Conservation (phyloP, 2,888 invertebrate species). For the Heteropelma amictum region DNA sequence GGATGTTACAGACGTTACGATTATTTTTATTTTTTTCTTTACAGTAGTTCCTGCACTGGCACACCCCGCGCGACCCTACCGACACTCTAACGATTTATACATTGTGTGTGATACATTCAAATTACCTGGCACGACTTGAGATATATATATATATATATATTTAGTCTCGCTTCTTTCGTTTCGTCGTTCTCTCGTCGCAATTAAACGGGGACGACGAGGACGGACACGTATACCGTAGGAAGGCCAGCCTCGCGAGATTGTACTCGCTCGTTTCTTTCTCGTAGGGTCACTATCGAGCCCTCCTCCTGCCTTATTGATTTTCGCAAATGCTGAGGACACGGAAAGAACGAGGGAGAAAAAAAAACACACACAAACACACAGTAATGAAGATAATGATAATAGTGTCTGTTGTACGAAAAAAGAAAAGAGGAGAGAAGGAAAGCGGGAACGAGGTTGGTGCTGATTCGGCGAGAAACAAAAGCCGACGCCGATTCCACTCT, state of each 20-base stretch:
- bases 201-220: constrained; percentile 27
- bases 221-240: background rate
- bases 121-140: background rate
- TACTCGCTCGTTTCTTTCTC: constrained; percentile 5
- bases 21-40: constrained; percentile 64
- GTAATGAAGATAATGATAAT: background rate
- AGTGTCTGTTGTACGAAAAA: constrained; percentile 15
- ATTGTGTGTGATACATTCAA: background rate
- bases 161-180: background rate
- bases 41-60: constrained; percentile 58
- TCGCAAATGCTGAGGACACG: constrained; percentile 61
- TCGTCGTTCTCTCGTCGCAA: constrained; percentile 12
- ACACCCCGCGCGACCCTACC: constrained; percentile 41
- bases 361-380: background rate
- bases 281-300: constrained; percentile 48
- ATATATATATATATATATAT: constrained; percentile 3
- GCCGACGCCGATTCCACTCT: constrained; percentile 67
- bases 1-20: constrained; percentile 54
- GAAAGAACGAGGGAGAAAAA: constrained; percentile 51
- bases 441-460: constrained; percentile 69
- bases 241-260: constrained; percentile 33
- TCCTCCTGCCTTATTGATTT: constrained; percentile 67
- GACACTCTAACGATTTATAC: constrained; percentile 22
- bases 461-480: constrained; percentile 70
- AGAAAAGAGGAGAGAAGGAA: no score